phyloP scores from a whole-genome alignment of 2,888 invertebrate genomes.

The Nasonia oneida region DNA sequence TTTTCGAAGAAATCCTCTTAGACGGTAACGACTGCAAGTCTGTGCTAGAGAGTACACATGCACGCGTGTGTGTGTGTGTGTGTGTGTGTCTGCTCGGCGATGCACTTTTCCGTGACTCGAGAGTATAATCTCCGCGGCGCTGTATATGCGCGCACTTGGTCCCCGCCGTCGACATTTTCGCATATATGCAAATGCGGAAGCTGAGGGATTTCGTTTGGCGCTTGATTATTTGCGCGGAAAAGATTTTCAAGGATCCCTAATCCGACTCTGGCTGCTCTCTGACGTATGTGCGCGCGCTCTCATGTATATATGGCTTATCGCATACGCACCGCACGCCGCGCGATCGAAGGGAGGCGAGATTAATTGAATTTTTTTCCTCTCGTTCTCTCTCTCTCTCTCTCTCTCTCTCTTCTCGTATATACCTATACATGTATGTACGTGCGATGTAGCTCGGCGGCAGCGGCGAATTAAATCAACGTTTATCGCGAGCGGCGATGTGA shows the following conservation, averaged over 20 bases:
- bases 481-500: constrained; percentile 70
- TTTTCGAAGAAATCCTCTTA: constrained; percentile 58
- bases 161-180: background rate
- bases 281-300: background rate
- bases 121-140: constrained; percentile 27
- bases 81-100: background rate
- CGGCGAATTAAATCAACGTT: constrained; percentile 74
- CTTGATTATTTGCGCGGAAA: constrained; percentile 49
- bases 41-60: background rate
- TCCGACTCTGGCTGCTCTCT: background rate
- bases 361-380: too few species aligned
- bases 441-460: background rate
- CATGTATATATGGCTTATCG: background rate
- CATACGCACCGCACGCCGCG: background rate
- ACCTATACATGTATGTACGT: too few species aligned
- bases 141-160: too few species aligned
- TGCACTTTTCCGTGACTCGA: constrained; percentile 40
- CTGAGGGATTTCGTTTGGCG: constrained; percentile 42
- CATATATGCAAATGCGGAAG: constrained; percentile 36
- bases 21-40: constrained; percentile 44
- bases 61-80: too few species aligned
- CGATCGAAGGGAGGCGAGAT: background rate
- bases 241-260: constrained; percentile 32
- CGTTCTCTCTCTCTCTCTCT: too few species aligned
- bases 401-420: too few species aligned